phyloP scores from a whole-genome alignment of 35 echinoderm and acorn worm genomes.

The Patiria miniata region DNA sequence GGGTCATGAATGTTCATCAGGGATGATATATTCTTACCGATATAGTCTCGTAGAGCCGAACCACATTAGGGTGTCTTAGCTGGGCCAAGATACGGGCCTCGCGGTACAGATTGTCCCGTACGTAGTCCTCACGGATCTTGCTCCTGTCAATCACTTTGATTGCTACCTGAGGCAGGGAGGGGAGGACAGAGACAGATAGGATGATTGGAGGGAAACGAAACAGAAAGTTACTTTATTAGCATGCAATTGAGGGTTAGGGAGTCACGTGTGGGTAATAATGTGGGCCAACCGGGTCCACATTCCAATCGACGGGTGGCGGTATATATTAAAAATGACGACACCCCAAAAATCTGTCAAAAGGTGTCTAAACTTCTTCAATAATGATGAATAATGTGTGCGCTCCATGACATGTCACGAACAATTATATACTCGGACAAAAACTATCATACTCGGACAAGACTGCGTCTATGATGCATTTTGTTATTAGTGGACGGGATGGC shows the following conservation, averaged over 20 bases:
- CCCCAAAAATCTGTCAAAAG: too few species aligned
- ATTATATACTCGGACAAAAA: too few species aligned
- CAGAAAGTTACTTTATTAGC: not conserved
- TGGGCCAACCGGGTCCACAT: not conserved
- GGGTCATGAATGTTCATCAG: too few species aligned
- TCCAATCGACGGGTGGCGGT: not conserved
- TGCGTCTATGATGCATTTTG: too few species aligned
- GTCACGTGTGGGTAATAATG: not conserved
- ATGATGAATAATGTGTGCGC: too few species aligned
- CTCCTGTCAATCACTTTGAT: slow-evolving; percentile 89
- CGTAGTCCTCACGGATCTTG: slow-evolving; percentile 84
- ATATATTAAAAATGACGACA: too few species aligned
- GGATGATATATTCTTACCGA: slow-evolving; percentile 73
- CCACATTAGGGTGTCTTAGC: slow-evolving; percentile 88
- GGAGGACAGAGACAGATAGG: too few species aligned
- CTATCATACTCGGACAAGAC: too few species aligned
- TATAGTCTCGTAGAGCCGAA: slow-evolving; percentile 91
- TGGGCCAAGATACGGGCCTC: slow-evolving; percentile 83
- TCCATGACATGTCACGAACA: too few species aligned
- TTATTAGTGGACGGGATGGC: too few species aligned
- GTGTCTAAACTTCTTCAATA: too few species aligned
- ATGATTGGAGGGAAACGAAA: not conserved
- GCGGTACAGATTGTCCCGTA: slow-evolving; percentile 68
- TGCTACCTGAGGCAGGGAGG: slow-evolving; percentile 64
- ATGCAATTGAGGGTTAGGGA: not conserved